These are phyloP conservation scores for Poecilia wingei DNA, from an alignment of 2,797 vertebrate species.

Conservation along the genomic window DNA sequence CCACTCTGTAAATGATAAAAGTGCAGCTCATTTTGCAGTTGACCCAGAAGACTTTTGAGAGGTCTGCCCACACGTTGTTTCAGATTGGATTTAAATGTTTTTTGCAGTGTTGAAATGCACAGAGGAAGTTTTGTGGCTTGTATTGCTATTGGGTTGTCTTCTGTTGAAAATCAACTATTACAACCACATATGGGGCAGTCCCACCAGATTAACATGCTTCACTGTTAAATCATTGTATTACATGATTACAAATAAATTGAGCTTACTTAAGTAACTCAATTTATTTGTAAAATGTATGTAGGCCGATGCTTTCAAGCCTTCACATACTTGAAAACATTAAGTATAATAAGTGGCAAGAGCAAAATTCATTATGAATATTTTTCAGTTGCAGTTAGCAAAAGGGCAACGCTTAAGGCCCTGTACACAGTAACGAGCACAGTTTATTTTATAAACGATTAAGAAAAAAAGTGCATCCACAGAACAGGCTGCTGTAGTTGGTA, in stretches of 20 bases:
- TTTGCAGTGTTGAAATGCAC: neutral
- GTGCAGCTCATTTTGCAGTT: constrained; percentile 32
- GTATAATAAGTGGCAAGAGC: too few species aligned
- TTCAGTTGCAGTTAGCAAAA: neutral
- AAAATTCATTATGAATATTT: neutral
- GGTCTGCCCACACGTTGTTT: neutral
- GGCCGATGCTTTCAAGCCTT: neutral
- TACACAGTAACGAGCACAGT: too few species aligned
- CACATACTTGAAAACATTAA: neutral
- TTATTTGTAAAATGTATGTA: neutral
- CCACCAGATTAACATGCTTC: neutral
- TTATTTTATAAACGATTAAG: too few species aligned
- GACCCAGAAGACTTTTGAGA: constrained; percentile 41
- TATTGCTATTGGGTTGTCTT: neutral
- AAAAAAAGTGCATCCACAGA: too few species aligned
- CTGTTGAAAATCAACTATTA: neutral
- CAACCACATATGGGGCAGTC: neutral
- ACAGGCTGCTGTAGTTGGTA: too few species aligned
- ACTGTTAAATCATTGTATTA: too few species aligned
- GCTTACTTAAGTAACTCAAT: neutral
- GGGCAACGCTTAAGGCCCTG: too few species aligned
- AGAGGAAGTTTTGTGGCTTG: neutral
- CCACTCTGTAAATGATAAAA: constrained; percentile 33
- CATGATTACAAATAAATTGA: neutral
- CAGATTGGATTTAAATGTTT: neutral